Evolutionary conservation across 1,140 invertebrate species (phyloP).

Genomic region (Trachymyrmex septentrionalis): DNA sequence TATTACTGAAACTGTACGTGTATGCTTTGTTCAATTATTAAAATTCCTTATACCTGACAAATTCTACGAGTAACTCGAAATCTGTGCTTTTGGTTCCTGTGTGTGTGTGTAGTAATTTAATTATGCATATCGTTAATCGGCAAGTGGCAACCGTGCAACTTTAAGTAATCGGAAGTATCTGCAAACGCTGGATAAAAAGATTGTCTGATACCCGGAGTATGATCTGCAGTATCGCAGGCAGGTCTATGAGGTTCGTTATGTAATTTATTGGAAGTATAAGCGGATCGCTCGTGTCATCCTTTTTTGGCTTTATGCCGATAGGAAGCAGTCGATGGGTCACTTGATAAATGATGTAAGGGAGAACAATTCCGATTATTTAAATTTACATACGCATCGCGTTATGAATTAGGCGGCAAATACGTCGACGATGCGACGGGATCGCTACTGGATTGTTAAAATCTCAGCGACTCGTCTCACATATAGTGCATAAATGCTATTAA

Average conservation of each 20-base stretch:
- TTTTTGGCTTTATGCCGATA: conserved; percentile 5
- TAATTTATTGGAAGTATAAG: conserved; percentile 31
- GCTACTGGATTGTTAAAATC: conserved; percentile 64
- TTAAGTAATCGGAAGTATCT: conserved; percentile 41
- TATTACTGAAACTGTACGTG: conserved; percentile 85
- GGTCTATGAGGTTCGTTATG: conserved; percentile 24
- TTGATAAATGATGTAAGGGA: conserved; percentile 65
- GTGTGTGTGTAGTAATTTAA: conserved; percentile 76
- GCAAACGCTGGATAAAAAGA: conserved; percentile 6
- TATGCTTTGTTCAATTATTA: conserved; percentile 84
- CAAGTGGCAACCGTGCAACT: conserved; percentile 64
- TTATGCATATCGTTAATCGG: conserved; percentile 75
- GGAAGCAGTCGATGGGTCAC: conserved; percentile 40
- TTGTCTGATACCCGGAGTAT: conserved; percentile 45
- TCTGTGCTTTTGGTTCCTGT: conserved; percentile 76
- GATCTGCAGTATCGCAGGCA: conserved; percentile 59
- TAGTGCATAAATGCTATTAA: conserved; percentile 63
- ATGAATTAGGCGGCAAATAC: conserved; percentile 53
- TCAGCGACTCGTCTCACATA: conserved; percentile 57
- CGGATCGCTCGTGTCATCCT: conserved; percentile 20
- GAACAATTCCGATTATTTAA: conserved; percentile 66
- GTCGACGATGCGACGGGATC: conserved; percentile 46
- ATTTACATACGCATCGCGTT: conserved; percentile 63
- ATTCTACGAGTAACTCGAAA: conserved; percentile 80
- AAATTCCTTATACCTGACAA: conserved; percentile 80